phyloP scores from a whole-genome alignment of 2,113 vertebrate genomes.

The Cathartes aura region DNA sequence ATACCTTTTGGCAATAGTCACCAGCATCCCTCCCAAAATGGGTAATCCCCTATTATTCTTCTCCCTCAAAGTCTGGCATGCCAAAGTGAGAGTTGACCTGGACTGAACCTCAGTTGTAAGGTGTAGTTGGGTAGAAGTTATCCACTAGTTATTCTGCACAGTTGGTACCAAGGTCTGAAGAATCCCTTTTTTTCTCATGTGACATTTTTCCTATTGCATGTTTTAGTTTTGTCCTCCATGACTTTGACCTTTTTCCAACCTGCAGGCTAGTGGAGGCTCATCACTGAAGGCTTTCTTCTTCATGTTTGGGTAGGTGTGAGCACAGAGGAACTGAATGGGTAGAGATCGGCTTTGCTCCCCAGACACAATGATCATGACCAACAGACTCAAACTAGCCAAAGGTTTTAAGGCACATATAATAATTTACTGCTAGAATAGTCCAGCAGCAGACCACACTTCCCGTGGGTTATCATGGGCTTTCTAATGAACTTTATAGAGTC shows the following conservation, averaged over 20 bases:
- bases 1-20: background rate
- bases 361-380: background rate
- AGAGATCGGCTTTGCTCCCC: background rate
- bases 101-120: background rate
- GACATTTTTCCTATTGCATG: background rate
- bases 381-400: background rate
- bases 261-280: background rate
- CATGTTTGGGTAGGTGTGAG: background rate
- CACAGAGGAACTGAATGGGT: background rate
- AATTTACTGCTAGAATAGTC: background rate
- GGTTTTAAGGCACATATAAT: background rate
- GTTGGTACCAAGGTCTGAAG: background rate
- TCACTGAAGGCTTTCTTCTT: background rate
- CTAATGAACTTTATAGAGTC: background rate
- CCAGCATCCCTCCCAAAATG: background rate
- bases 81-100: background rate
- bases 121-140: background rate
- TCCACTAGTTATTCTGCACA: background rate
- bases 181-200: background rate
- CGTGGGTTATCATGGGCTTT: background rate
- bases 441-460: background rate
- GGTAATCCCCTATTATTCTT: background rate
- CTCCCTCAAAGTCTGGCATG: background rate
- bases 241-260: background rate
- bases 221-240: background rate